These are phyloP conservation scores for Picathartes gymnocephalus DNA, from an alignment of 2,113 vertebrate genomes.

Conservation along the genomic window DNA sequence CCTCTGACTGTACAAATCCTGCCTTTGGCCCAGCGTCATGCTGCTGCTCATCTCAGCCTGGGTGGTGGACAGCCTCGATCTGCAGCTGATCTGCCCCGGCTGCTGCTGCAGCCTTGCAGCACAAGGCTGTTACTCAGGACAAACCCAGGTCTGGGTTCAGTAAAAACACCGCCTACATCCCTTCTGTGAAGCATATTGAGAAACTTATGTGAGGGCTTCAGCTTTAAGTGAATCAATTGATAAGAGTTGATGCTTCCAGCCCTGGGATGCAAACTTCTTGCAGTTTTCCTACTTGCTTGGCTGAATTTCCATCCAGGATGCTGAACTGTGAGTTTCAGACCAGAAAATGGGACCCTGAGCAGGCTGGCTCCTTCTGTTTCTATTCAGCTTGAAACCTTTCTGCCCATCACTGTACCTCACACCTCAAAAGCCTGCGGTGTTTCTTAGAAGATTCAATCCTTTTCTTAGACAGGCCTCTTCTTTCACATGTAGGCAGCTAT, in stretches of 20 bases:
- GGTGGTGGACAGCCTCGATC: not conserved
- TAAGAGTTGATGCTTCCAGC: not conserved
- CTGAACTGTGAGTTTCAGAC: not conserved
- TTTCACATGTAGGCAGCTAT: not conserved
- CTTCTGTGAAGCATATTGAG: not conserved
- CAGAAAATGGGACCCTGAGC: not conserved
- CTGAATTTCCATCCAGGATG: rapidly evolving
- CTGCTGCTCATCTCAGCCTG: not conserved
- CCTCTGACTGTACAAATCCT: not conserved
- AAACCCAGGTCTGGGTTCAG: not conserved
- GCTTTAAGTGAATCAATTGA: not conserved
- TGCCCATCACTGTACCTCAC: not conserved
- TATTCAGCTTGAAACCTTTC: not conserved
- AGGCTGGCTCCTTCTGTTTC: not conserved
- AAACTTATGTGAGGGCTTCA: not conserved
- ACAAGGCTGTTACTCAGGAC: not conserved
- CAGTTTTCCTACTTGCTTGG: not conserved
- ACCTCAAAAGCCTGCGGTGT: not conserved
- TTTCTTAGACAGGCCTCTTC: not conserved
- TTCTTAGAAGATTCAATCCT: not conserved
- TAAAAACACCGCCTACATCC: not conserved
- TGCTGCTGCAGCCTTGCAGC: not conserved
- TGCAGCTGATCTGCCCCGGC: not conserved
- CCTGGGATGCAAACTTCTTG: not conserved
- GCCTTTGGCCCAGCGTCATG: not conserved